Evolutionary conservation across 2,888 invertebrate genomes (phyloP).

Genomic region (Aricia artaxerxes): DNA sequence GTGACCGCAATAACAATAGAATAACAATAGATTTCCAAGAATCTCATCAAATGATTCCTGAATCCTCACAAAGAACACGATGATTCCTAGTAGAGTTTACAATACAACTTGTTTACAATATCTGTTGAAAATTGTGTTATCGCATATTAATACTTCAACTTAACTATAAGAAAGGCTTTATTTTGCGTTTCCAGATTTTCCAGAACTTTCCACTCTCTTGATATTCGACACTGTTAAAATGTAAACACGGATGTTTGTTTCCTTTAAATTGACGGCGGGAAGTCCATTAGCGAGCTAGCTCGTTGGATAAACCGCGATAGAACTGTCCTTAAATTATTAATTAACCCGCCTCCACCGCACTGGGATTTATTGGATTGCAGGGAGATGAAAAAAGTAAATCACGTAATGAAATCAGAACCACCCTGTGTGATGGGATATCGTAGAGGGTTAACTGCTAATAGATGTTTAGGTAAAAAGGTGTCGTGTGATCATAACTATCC

Average conservation of each 20-base stretch:
- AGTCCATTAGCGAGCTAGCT: slow-evolving; percentile 48
- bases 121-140: background rate
- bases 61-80: background rate
- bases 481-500: background rate
- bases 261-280: slow-evolving; percentile 49
- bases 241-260: slow-evolving; percentile 31
- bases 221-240: slow-evolving; percentile 15
- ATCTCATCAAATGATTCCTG: too few relatives aligned
- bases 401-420: slow-evolving; percentile 70
- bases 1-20: too few relatives aligned
- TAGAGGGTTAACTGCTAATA: slow-evolving; percentile 2
- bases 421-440: slow-evolving; percentile 43
- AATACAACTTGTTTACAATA: too few relatives aligned
- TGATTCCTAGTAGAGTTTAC: background rate
- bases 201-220: background rate
- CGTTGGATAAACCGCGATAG: slow-evolving; percentile 34
- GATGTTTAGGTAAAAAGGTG: background rate
- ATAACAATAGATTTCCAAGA: too few relatives aligned
- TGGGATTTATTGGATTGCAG: slow-evolving; percentile 67
- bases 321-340: slow-evolving; percentile 70
- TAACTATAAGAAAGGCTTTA: background rate
- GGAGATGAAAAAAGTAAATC: slow-evolving; percentile 67
- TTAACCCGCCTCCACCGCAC: slow-evolving; percentile 65
- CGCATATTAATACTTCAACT: background rate
- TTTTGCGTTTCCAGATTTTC: background rate